Conservation (phyloP, 2,797 vertebrate genomes). For the Columba guinea region DNA sequence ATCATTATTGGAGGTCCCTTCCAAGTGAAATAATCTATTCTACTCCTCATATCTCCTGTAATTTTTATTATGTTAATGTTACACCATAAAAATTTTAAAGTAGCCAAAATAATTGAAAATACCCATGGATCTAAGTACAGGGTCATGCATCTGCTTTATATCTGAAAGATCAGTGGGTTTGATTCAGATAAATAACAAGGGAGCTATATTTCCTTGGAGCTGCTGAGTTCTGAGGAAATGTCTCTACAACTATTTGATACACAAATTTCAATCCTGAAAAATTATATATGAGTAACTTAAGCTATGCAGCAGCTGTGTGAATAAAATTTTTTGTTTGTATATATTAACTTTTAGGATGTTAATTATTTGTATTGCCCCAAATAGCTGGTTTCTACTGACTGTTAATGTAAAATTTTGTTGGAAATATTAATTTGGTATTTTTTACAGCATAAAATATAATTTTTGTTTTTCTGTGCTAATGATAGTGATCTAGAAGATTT, state of each 20-base stretch:
- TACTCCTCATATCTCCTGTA: not conserved
- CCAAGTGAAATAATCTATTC: not conserved
- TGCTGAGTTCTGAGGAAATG: not conserved
- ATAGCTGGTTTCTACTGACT: not conserved
- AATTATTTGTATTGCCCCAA: not conserved
- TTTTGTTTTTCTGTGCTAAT: not conserved
- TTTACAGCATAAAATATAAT: not conserved
- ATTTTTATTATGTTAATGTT: not conserved
- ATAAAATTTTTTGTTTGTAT: not conserved
- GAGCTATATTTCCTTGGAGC: not conserved
- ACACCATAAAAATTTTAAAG: not conserved
- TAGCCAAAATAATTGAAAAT: not conserved
- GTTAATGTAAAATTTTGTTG: not conserved
- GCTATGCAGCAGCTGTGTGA: not conserved
- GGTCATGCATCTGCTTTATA: not conserved
- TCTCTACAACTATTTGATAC: not conserved
- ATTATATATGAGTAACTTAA: not conserved
- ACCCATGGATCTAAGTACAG: not conserved
- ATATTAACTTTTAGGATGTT: not conserved
- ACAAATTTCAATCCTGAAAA: not conserved
- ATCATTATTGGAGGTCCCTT: not conserved
- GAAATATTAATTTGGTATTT: not conserved
- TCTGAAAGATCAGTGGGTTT: not conserved
- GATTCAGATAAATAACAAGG: not conserved
- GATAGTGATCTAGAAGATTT: not conserved